phyloP scores from a whole-genome alignment of 2,113 vertebrate genomes.

The Aldabrachelys gigantea region DNA sequence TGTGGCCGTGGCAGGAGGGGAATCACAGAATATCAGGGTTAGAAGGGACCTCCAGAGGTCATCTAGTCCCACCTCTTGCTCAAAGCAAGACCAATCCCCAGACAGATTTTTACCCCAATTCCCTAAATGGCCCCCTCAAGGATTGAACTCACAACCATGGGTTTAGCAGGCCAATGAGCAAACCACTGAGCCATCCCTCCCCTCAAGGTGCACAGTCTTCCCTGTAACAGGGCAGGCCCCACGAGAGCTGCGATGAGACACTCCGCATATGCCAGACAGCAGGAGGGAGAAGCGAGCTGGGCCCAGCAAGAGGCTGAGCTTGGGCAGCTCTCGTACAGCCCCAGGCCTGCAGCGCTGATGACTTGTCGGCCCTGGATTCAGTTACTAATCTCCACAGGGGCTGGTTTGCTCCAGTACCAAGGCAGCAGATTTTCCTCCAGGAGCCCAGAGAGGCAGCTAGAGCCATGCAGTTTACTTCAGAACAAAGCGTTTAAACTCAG shows the following conservation, averaged over 20 bases:
- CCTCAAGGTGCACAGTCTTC: neutral
- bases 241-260: neutral
- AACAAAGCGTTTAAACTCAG: no score
- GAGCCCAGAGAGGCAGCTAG: neutral
- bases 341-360: neutral
- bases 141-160: no score
- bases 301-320: neutral
- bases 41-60: no score
- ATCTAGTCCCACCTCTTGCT: no score
- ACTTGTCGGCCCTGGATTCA: neutral
- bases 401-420: neutral
- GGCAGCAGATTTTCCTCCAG: neutral
- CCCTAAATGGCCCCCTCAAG: no score
- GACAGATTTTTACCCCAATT: no score
- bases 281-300: neutral
- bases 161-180: no score
- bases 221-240: neutral
- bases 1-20: neutral
- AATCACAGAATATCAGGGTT: no score
- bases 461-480: neutral
- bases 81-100: no score
- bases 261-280: neutral
- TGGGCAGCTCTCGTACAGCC: neutral
- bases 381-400: neutral
- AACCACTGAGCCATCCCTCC: no score